Conservation (phyloP, 1,140 invertebrate species). For the Anadara kagoshimensis region DNA sequence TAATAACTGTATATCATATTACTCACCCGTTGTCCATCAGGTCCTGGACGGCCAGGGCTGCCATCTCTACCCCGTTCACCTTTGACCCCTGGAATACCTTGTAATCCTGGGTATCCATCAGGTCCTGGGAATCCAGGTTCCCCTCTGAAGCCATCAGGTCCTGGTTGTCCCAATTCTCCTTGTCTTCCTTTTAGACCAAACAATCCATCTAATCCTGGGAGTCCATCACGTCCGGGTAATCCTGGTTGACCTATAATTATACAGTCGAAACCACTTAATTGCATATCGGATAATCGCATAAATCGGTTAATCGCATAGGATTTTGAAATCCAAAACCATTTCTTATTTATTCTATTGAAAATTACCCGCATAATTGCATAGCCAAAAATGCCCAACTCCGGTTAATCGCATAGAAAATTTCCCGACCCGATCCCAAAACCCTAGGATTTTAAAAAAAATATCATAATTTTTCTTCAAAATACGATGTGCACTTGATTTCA, state of each 20-base stretch:
- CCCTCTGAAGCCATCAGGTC: slow-evolving; percentile 24
- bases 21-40: slow-evolving; percentile 17
- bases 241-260: slow-evolving; percentile 21
- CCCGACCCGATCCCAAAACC: too few relatives aligned
- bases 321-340: too few relatives aligned
- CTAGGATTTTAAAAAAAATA: too few relatives aligned
- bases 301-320: too few relatives aligned
- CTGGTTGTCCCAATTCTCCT: slow-evolving; percentile 53
- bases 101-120: slow-evolving; percentile 26
- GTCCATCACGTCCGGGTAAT: slow-evolving; percentile 15
- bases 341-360: too few relatives aligned
- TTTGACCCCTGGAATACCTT: slow-evolving; percentile 36
- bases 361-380: too few relatives aligned
- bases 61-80: slow-evolving; percentile 40
- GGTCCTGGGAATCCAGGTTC: slow-evolving; percentile 27
- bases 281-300: too few relatives aligned
- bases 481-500: too few relatives aligned
- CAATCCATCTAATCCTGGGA: slow-evolving; percentile 74
- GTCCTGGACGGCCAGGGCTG: slow-evolving; percentile 27
- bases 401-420: too few relatives aligned
- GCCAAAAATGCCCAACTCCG: too few relatives aligned
- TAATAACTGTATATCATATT: too few relatives aligned
- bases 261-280: not conserved
- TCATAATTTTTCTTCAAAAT: too few relatives aligned
- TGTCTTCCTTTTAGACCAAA: slow-evolving; percentile 66